Evolutionary conservation across 92 coral and sea anemone species (phyloP).

Genomic region (Porites rus): DNA sequence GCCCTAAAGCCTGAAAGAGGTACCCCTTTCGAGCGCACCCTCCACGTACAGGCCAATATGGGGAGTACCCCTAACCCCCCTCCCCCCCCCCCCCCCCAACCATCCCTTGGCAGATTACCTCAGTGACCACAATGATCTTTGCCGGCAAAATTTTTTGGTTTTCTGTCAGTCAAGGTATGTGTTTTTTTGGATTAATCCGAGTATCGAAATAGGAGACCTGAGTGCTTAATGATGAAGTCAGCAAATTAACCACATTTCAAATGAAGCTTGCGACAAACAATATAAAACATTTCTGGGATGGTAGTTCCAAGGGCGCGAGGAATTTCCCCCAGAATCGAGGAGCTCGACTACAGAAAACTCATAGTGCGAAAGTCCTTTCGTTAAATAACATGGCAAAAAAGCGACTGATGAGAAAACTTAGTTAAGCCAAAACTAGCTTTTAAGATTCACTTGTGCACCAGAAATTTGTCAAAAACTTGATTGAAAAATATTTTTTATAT

Average conservation of each 20-base stretch:
- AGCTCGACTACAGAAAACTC: too few species aligned
- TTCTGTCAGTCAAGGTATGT: not conserved
- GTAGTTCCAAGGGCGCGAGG: not conserved
- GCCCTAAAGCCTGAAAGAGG: too few species aligned
- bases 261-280: not conserved
- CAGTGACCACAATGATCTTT: not conserved
- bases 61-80: not conserved
- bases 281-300: not conserved
- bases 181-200: not conserved
- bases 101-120: not conserved
- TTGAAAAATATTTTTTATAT: too few species aligned
- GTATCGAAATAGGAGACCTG: not conserved
- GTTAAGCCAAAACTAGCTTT: too few species aligned
- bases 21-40: too few species aligned
- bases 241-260: slow-evolving; percentile 14
- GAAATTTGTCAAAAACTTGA: too few species aligned
- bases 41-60: too few species aligned
- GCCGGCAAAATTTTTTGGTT: not conserved
- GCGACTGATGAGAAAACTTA: too few species aligned
- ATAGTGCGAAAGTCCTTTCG: too few species aligned
- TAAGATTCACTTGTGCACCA: too few species aligned
- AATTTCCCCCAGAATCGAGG: not conserved
- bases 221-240: slow-evolving; percentile 6
- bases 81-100: not conserved
- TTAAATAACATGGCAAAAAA: too few species aligned